Evolutionary conservation across 2,113 vertebrate genomes (phyloP).

Genomic region (Serilophus lunatus): DNA sequence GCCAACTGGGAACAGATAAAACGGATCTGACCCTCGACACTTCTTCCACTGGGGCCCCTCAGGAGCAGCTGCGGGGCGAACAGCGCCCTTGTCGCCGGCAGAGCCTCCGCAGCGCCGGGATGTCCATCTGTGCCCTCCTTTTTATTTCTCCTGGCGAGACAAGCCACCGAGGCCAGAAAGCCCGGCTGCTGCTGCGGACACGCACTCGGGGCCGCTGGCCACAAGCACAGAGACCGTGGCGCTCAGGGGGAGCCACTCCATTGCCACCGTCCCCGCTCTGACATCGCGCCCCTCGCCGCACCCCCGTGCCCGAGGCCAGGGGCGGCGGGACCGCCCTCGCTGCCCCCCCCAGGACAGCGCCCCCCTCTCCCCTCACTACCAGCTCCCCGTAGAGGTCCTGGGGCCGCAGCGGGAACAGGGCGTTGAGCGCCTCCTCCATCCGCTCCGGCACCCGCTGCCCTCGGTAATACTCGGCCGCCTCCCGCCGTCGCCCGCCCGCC

Average conservation of each 20-base stretch:
- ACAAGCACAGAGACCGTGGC: rapidly evolving
- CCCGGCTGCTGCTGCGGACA: rapidly evolving
- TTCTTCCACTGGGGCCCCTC: not conserved
- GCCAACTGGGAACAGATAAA: not conserved
- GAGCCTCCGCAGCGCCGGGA: too few species aligned
- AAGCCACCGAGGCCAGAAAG: not conserved
- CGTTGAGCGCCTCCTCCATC: slow-evolving; percentile 76
- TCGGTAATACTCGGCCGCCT: slow-evolving; percentile 77
- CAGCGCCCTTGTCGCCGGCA: too few species aligned
- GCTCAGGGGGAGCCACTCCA: too few species aligned
- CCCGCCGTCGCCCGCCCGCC: not conserved
- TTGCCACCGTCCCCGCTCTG: rapidly evolving
- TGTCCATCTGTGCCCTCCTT: rapidly evolving
- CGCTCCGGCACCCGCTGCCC: slow-evolving; percentile 62
- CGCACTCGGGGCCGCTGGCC: rapidly evolving
- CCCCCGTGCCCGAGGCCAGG: rapidly evolving
- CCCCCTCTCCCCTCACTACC: slow-evolving; percentile 60
- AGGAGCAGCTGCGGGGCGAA: not conserved
- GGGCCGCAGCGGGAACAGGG: slow-evolving; percentile 68
- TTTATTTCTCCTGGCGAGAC: rapidly evolving
- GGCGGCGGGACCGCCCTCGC: not conserved
- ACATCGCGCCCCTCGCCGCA: rapidly evolving
- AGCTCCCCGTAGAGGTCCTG: slow-evolving; percentile 79
- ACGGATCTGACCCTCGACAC: not conserved
- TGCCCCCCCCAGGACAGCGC: not conserved